phyloP scores from a whole-genome alignment of 1,140 invertebrate genomes.

The Sarcophaga bullata region DNA sequence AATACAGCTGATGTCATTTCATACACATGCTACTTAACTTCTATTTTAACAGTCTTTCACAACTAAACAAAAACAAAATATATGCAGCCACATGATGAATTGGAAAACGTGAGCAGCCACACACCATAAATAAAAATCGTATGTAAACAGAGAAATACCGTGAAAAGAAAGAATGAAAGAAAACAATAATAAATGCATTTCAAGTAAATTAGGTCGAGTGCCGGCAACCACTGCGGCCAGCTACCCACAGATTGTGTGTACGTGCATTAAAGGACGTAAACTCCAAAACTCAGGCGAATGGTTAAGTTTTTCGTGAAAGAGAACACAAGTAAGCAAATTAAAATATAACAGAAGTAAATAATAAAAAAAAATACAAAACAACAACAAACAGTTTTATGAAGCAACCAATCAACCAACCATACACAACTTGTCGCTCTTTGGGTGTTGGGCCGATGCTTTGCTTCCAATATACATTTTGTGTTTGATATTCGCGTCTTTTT shows the following conservation, averaged over 20 bases:
- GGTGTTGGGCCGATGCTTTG: not conserved
- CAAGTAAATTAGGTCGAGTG: constrained; percentile 1
- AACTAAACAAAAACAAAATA: not conserved
- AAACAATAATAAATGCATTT: not conserved
- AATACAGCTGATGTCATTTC: not conserved
- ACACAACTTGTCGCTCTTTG: not conserved
- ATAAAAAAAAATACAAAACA: constrained; percentile 27
- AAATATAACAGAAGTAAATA: not conserved
- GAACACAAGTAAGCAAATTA: not conserved
- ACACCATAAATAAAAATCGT: not conserved
- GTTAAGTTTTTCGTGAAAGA: not conserved
- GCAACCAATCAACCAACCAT: not conserved
- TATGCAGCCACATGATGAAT: not conserved
- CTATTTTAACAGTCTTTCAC: not conserved
- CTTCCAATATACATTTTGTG: constrained; percentile 29
- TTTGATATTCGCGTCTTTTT: constrained; percentile 32
- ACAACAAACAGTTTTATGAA: not conserved
- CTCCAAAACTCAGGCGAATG: not conserved
- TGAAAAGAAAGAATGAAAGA: too few relatives aligned
- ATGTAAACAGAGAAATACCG: not conserved
- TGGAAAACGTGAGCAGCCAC: not conserved
- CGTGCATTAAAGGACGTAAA: constrained; percentile 46
- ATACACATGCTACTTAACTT: not conserved
- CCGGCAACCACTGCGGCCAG: not conserved
- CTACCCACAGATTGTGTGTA: constrained; percentile 14